A percentile compares a stretch with the other conserved stretches of the same genome.
These are phyloP conservation scores for Zaprionus tsacasi DNA, from an alignment of 1,140 invertebrate species.

Conservation along the genomic window DNA sequence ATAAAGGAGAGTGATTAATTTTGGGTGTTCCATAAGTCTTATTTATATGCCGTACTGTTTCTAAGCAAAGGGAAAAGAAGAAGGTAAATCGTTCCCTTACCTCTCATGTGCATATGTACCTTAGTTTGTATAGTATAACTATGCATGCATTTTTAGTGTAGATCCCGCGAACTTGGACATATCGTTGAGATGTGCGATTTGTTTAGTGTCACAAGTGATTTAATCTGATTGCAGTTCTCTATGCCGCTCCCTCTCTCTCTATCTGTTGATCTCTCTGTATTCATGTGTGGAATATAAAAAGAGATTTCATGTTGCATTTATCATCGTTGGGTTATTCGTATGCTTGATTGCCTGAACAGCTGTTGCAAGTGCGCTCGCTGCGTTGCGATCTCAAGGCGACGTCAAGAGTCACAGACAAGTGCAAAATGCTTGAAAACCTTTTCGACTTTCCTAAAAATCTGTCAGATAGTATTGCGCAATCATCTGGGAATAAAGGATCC, in stretches of 20 bases:
- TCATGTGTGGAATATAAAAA: constrained; percentile 59
- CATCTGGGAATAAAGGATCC: neutral
- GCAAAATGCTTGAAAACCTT: constrained; percentile 51
- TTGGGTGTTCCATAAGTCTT: neutral
- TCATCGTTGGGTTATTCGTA: constrained; percentile 56
- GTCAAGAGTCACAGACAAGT: constrained; percentile 54
- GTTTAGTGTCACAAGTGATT: constrained; percentile 78
- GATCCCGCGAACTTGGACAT: constrained; percentile 11
- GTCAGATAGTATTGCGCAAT: constrained; percentile 1
- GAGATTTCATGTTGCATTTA: constrained; percentile 60
- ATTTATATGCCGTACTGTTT: neutral
- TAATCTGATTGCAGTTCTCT: constrained; percentile 47
- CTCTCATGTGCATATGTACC: neutral
- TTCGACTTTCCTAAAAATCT: constrained; percentile 30
- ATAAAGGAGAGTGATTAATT: too few species aligned
- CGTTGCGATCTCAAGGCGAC: constrained; percentile 34
- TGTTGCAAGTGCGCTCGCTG: constrained; percentile 46
- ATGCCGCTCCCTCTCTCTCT: neutral
- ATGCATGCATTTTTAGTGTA: neutral
- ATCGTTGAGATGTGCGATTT: constrained; percentile 56
- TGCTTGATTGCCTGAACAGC: constrained; percentile 78
- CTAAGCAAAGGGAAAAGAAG: neutral
- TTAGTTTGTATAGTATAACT: too few species aligned
- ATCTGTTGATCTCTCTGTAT: neutral
- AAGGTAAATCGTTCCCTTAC: neutral